Conservation (phyloP, 2,797 vertebrate species). For the Artibeus lituratus region DNA sequence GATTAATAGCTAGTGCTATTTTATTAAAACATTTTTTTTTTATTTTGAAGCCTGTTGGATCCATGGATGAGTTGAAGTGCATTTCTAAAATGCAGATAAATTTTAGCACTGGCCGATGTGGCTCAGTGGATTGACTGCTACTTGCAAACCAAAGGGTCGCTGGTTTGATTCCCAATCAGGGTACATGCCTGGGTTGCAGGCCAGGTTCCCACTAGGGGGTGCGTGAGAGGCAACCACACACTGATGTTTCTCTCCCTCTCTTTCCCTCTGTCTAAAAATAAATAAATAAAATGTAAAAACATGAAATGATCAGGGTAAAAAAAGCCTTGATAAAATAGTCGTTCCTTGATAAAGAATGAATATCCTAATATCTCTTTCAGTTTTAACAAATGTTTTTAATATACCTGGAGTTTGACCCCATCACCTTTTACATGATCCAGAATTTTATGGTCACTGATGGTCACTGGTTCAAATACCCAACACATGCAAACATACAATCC, state of each 20-base stretch:
- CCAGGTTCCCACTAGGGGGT: no score
- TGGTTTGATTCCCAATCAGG: no score
- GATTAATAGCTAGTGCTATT: not conserved
- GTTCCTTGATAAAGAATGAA: not conserved
- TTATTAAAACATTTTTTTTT: not conserved
- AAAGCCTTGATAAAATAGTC: not conserved
- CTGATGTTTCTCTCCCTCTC: no score
- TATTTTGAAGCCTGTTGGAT: not conserved
- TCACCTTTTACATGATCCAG: not conserved
- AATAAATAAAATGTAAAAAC: not conserved
- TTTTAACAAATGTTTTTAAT: not conserved
- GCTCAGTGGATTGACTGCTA: no score
- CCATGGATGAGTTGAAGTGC: not conserved
- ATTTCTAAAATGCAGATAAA: not conserved
- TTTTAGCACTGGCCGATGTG: no score
- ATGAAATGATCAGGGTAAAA: not conserved
- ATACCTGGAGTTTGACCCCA: not conserved
- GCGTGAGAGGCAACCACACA: no score
- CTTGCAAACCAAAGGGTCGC: no score
- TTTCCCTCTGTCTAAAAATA: no score
- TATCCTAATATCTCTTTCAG: not conserved
- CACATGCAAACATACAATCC: not conserved
- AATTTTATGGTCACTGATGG: not conserved
- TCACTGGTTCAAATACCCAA: not conserved
- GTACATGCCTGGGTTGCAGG: no score